Base-by-base conservation (phyloP, 1,140 invertebrate genomes). In the Drosophila teissieri region DNA sequence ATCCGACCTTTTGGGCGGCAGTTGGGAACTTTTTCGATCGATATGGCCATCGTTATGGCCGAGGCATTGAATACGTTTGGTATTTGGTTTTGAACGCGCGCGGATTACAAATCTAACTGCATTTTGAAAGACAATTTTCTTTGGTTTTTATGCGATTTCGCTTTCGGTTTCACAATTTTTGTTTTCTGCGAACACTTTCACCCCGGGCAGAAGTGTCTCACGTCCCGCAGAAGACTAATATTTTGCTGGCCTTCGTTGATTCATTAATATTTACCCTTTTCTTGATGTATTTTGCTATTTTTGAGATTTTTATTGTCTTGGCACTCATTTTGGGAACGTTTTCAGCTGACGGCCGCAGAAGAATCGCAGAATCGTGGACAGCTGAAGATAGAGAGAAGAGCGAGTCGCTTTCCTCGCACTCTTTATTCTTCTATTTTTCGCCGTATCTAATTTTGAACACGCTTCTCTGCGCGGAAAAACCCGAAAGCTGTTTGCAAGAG, bases 231-330 rank as follows among this genome's bases (percentile, higher is more conserved):
- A 42, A 62, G 56, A 82, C 67, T 82, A 61, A 78, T 61, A 52
- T 31, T 73, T 45, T 24, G 31, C 22, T 14, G 36, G 14, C 31
- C 61, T 52, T 24, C 27, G 49, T 22, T 56, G 48, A 36, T 39
- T 75, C 44, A 61, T 73, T 53, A 46, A 37, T 73, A 79, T 78
- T 91, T 91, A 92, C 91, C 91, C 91, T 92, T 73, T 91, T 90
- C 75, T 90, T 90, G 62, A 92, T 91, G 56, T 92, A 92, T 90
- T 91, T 92, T 52, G 90, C 91, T 78, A 92, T 83, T 91, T 91
- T 91, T 37, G 85, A 78, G 51, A 92, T 54, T 77, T 92, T 92
- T 54, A 91, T 90, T 52, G 90, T 70, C 67, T 92, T 92, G 60
- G 77, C 91, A 73, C 82, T 92, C 89, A 92, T 88, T 84, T 75